phyloP scores from a whole-genome alignment of 1,140 invertebrate species.

The Phymorhynchus buccinoides region DNA sequence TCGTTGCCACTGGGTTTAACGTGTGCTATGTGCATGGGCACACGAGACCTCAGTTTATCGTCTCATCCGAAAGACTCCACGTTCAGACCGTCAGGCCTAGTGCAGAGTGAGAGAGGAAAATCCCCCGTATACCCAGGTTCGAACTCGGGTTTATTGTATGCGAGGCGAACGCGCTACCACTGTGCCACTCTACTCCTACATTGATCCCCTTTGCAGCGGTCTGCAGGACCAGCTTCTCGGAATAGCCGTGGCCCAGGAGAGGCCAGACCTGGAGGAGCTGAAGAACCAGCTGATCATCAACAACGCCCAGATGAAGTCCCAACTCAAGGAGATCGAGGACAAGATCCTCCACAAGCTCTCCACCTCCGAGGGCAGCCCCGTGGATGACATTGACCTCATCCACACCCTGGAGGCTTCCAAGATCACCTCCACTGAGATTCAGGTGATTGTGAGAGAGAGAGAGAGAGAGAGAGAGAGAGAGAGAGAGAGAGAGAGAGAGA shows the following conservation, averaged over 20 bases:
- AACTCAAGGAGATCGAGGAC: constrained; percentile 87
- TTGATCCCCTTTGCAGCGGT: constrained; percentile 76
- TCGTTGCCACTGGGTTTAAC: too few relatives aligned
- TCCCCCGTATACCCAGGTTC: too few relatives aligned
- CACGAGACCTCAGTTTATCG: too few relatives aligned
- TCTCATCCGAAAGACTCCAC: too few relatives aligned
- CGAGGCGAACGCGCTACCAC: too few relatives aligned
- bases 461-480: too few relatives aligned
- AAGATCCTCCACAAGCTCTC: constrained; percentile 87
- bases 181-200: too few relatives aligned
- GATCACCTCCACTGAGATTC: constrained; percentile 73
- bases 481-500: neutral
- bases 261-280: constrained; percentile 86
- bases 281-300: constrained; percentile 86
- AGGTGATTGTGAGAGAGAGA: constrained; percentile 53
- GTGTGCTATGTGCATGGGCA: too few relatives aligned
- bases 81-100: too few relatives aligned
- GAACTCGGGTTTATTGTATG: too few relatives aligned
- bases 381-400: constrained; percentile 92
- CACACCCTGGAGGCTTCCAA: constrained; percentile 92
- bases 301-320: constrained; percentile 88
- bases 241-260: constrained; percentile 87
- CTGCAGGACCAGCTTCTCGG: constrained; percentile 91
- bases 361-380: constrained; percentile 87
- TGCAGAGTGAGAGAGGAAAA: too few relatives aligned